Evolutionary conservation across 2,113 vertebrate genomes (phyloP), one percentile per base, ranked within the genome.

Genomic region (Melanerpes formicivorus): DNA sequence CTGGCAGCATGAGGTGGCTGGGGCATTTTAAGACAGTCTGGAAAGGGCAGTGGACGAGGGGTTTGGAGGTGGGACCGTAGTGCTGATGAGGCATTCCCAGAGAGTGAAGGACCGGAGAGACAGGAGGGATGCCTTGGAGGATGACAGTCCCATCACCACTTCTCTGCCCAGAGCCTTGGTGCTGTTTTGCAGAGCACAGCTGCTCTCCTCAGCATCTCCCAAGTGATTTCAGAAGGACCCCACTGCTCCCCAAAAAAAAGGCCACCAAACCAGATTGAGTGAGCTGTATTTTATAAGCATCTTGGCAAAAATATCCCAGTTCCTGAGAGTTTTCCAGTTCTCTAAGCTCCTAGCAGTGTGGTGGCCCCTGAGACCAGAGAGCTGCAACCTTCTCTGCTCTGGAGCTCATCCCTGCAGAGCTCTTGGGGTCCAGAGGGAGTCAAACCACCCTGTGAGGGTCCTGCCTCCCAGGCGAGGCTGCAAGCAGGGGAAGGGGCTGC

Each of bases 361-460:
- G 71, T 58, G 30, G 59, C 32, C 25, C 90, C 50, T 70, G 37
- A 67, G 17, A 30, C 1, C 5, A 23, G 29, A 37, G 16, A 50
- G 62, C 59, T 58, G 62, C 70, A 71, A 69, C 60, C 27, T 77
- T 7, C 22, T 48, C 18, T 26, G 18, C 52, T 29, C 2, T 0
- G 21, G 60, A 5, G 10, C 1, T 0, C n/a, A 37, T 42, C 37
- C 56, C 64, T 34, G 32, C 48, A 21, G 72, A 73, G 40, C n/a
- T 54, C 34, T 56, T 0, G 0, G 30, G 76, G 32, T 27, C 59
- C 34, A 17, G 76, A 55, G 70, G 40, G 75, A 44, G 44, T 78
- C 0, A 0, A 69, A 63, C 29, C 18, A 32, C 18, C 22, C n/a
- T 5, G 0, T 23, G 16, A 60, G 25, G 14, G 48, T 71, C 50